These are phyloP conservation scores for Drosophila melanosoma DNA, from an alignment of 2,888 invertebrate species.

Conservation along the genomic window DNA sequence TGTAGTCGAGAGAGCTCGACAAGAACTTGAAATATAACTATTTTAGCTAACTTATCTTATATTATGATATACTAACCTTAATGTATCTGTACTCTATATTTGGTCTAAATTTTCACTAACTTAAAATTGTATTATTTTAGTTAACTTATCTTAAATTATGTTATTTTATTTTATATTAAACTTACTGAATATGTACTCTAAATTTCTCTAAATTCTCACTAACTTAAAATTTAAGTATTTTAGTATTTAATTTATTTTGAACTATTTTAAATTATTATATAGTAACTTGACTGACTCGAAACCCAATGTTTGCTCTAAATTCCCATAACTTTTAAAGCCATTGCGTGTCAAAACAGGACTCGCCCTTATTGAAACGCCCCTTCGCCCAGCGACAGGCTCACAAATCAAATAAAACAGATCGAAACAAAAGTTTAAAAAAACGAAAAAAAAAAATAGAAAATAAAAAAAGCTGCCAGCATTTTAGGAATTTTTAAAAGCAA, in stretches of 20 bases:
- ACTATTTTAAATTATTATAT: neutral
- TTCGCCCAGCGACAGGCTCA: conserved; percentile 44
- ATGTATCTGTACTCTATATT: neutral
- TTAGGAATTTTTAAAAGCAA: conserved; percentile 44
- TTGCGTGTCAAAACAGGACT: conserved; percentile 10
- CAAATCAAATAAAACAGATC: conserved; percentile 67
- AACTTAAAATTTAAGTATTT: fast-evolving
- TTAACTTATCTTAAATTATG: neutral
- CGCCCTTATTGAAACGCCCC: neutral
- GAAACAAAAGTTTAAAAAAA: conserved; percentile 72
- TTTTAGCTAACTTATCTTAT: no score
- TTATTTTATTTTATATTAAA: no score
- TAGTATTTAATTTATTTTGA: no score
- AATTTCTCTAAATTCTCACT: neutral
- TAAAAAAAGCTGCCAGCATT: conserved; percentile 30
- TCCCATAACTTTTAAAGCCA: neutral
- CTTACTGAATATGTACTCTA: no score
- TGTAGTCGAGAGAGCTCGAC: neutral
- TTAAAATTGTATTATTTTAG: fast-evolving
- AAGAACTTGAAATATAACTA: neutral
- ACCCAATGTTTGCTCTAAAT: neutral
- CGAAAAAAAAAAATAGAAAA: conserved; percentile 25
- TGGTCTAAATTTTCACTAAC: neutral
- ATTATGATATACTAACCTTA: no score
- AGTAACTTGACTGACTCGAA: neutral